Base-by-base conservation (phyloP, 2,113 vertebrate species). In the Rhinolophus ferrumequinum region DNA sequence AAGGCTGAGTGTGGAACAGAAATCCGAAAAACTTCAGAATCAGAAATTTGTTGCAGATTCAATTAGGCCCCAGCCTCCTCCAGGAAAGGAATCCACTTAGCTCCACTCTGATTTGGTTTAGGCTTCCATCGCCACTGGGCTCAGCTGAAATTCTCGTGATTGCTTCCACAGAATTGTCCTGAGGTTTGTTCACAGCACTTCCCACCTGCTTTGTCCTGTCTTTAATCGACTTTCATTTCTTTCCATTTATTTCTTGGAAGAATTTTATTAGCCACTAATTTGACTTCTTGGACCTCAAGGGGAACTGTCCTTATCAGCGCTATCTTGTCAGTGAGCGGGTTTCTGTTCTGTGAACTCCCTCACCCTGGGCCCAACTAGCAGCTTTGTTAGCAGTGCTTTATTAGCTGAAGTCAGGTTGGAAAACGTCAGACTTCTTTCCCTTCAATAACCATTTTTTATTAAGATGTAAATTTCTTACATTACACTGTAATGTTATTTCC, bases 41-140 rank as follows among this genome's bases (percentile, higher is more conserved):
- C 91, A 93, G 79, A 90, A 86, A 90, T 75, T 12, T 8, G 12
- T 77, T 52, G 19, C 35, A 56, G 82, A 95, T 95, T 44, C 67
- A 26, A 16, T 86, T 86, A 69, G 72, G 30, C 67, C 52, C 35
- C 60, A 6, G 76, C 38, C 50, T 90, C 52, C 66, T 66, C n/a
- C 50, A 47, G 67, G 85, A 73, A 47, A 52, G 76, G 88, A 85
- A 82, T 62, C 85, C 50, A 41, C 38, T 93, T 73, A 93, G 80
- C 72, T 62, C 56, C 24, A 62, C 91, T 81, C 88, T 81, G 93
- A 90, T 88, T 86, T 44, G 60, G 38, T 98, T 90, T 97, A 16
- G 73, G 33, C 44, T 64, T 70, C 62, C 24, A 0, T 76, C 52
- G 88, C n/a, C 58, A 3, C 90, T 2, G 4, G 38, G n/a, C 93